Base-by-base conservation (phyloP, 2,888 invertebrate species). In the Marasmarcha lunaedactyla region DNA sequence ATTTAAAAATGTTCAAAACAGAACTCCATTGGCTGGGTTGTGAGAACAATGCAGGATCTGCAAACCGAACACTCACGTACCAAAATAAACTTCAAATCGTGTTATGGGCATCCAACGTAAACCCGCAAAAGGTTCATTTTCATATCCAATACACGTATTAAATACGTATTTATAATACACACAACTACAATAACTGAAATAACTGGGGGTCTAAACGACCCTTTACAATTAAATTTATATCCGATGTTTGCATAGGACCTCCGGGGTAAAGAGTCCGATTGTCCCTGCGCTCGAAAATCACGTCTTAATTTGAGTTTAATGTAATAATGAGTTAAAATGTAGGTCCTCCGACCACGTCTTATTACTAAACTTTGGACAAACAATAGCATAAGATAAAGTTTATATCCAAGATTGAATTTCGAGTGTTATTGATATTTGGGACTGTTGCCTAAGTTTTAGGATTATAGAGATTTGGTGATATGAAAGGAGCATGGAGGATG, bases 241-340 rank as follows among this genome's bases (percentile, higher is more conserved):
- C 47, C 45, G 42, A 50, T 61, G 55, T 71, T 72, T 71, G 52
- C 49, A 60, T 41, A 71, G 72, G 72, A 68, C 65, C 46, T 45
- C 43, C 42, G 51, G 55, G 48, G 4, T 34, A 63, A 63, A 63
- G 42, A 35, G 48, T 55, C 52, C 62, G 59, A 60, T 58, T 39
- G 43, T 43, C 39, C 37, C 53, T 46, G 41, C 46, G 42, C 36
- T 41, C 42, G 49, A 33, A 53, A 57, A 64, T 63, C 53, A 51
- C 55, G 53, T 59, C 59, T 57, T 62, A 64, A 73, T 64, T 62
- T 69, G 64, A 71, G 63, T 67, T 66, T 69, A 70, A 71, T 67
- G 62, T 68, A 65, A 71, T 73, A 71, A 71, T 71, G 69, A 68
- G 62, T 58, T 57, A 48, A 56, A 50, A 54, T 45, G 47, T 47